A percentile compares a stretch with the other conserved stretches of the same genome.
phyloP scores from a whole-genome alignment of 2,888 invertebrate species.

The Rhamphomyia laevipes region DNA sequence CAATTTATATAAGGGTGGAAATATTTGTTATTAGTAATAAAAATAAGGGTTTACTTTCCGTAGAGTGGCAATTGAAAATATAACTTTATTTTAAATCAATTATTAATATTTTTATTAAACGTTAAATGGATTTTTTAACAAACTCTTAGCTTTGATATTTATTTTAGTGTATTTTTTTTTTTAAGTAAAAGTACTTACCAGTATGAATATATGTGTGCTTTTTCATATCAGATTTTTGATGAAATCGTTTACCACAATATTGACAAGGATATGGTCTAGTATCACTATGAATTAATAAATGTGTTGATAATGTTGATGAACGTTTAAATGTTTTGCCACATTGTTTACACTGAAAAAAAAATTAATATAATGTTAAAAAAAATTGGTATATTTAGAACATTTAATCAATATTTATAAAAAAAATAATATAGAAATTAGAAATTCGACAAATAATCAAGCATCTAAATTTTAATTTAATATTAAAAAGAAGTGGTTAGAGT shows the following conservation, averaged over 20 bases:
- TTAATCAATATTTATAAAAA: no score
- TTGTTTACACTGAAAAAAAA: constrained; percentile 61
- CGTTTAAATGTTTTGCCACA: constrained; percentile 96
- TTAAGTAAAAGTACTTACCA: constrained; percentile 50
- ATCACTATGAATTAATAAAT: constrained; percentile 93
- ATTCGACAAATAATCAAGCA: no score
- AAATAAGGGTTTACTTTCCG: no score
- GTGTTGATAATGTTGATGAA: constrained; percentile 93
- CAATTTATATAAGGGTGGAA: no score
- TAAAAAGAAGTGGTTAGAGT: no score
- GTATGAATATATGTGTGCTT: constrained; percentile 98
- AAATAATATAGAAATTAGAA: no score
- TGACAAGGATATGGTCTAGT: constrained; percentile 97
- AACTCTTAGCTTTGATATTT: background rate
- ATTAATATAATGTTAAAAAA: constrained; percentile 6
- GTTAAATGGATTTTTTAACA: background rate
- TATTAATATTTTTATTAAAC: no score
- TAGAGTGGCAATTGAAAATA: background rate
- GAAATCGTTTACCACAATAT: constrained; percentile 57
- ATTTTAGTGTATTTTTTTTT: background rate
- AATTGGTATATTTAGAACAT: background rate
- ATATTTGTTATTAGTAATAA: no score
- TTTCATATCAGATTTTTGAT: constrained; percentile 77
- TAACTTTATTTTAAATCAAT: background rate
- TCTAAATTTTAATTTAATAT: no score